Conservation (phyloP, 2,113 vertebrate genomes). For the Deroptyus accipitrinus region DNA sequence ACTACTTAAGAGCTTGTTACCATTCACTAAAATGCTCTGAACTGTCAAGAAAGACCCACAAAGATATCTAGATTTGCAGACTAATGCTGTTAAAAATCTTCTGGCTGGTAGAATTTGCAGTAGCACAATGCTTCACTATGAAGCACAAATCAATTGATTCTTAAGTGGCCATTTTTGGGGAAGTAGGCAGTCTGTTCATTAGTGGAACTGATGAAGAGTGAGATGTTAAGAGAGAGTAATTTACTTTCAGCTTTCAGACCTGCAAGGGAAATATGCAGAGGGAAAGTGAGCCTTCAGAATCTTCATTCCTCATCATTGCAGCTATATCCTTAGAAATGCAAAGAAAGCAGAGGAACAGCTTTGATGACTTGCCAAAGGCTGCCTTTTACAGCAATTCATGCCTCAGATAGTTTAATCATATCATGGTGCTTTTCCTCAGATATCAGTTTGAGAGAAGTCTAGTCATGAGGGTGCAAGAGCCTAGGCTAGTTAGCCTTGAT, state of each 20-base stretch:
- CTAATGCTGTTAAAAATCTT: background rate
- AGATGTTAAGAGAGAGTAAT: background rate
- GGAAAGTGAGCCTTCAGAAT: background rate
- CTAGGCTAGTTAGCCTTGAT: background rate
- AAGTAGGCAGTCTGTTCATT: slow-evolving; percentile 29
- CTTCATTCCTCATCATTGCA: background rate
- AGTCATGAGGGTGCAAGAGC: background rate
- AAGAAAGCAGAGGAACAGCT: background rate
- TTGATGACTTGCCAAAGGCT: background rate
- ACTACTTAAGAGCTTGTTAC: background rate
- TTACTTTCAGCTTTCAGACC: background rate
- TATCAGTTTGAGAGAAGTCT: background rate
- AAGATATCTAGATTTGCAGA: background rate
- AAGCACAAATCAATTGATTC: slow-evolving; percentile 5
- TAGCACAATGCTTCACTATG: background rate
- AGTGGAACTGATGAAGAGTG: background rate
- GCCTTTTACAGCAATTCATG: slow-evolving; percentile 8
- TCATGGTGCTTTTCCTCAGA: background rate
- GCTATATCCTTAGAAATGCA: background rate
- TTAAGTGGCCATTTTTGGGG: background rate
- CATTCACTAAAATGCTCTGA: background rate
- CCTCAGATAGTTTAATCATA: background rate
- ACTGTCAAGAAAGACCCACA: background rate
- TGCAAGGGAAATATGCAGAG: background rate
- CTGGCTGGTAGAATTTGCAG: background rate